phyloP scores from a whole-genome alignment of 1,140 invertebrate species.

The Chironomus striatipennis region DNA sequence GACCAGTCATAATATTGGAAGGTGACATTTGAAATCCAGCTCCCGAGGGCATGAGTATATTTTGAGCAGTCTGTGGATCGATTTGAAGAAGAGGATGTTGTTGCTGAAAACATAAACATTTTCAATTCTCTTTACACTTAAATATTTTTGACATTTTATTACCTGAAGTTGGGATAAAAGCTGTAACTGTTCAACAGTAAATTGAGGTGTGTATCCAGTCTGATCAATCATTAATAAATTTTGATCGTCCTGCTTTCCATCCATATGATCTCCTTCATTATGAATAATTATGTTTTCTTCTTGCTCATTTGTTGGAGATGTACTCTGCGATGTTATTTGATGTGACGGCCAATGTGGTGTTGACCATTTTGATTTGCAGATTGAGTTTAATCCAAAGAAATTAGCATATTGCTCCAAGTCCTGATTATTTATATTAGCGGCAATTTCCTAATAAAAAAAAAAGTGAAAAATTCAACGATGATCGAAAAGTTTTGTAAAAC shows the following conservation, averaged over 20 bases:
- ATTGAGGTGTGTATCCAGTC: slow-evolving; percentile 31
- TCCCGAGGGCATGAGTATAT: neutral
- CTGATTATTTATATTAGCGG: slow-evolving; percentile 22
- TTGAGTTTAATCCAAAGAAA: slow-evolving; percentile 23
- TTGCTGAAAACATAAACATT: slow-evolving; percentile 32
- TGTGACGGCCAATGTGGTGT: neutral
- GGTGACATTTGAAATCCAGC: neutral
- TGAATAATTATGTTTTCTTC: neutral
- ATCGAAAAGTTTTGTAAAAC: neutral
- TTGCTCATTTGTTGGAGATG: neutral
- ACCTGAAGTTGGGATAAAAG: slow-evolving; percentile 25
- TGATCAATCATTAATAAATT: slow-evolving; percentile 38
- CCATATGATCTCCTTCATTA: neutral
- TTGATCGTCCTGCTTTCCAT: slow-evolving; percentile 28
- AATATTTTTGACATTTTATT: neutral
- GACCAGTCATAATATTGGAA: neutral
- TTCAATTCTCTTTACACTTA: neutral
- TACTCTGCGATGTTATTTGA: neutral
- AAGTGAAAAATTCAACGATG: neutral
- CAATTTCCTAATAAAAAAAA: slow-evolving; percentile 19
- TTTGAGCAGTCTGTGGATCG: slow-evolving; percentile 25
- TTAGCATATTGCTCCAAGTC: slow-evolving; percentile 25
- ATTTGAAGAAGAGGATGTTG: slow-evolving; percentile 41
- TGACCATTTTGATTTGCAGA: slow-evolving; percentile 25
- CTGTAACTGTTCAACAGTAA: slow-evolving; percentile 27